Conservation (phyloP, 2,113 vertebrate genomes). For the Uropsilus gracilis region DNA sequence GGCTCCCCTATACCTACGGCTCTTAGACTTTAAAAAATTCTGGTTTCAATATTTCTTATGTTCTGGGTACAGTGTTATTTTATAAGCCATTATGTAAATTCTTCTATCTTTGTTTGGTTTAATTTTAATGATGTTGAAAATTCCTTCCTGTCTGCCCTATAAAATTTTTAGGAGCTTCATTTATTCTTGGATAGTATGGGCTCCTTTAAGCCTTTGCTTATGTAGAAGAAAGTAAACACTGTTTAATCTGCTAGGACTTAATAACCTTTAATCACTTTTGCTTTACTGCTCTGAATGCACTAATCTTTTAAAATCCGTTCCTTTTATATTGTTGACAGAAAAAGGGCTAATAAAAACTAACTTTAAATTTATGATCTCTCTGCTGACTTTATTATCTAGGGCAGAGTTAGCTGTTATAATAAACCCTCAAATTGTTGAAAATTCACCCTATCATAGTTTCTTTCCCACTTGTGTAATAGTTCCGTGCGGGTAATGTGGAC, state of each 20-base stretch:
- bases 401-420: background rate
- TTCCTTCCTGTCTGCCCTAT: background rate
- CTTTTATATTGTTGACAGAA: background rate
- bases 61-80: background rate
- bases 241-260: background rate
- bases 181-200: background rate
- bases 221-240: constrained; percentile 2
- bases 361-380: background rate
- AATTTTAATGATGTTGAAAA: background rate
- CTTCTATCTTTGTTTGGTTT: background rate
- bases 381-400: background rate
- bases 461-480: background rate
- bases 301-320: background rate
- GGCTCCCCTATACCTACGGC: background rate
- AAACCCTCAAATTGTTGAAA: background rate
- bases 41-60: background rate
- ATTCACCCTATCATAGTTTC: background rate
- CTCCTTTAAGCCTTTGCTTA: background rate
- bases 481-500: background rate
- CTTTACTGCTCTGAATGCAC: background rate
- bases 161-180: background rate
- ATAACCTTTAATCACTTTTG: background rate
- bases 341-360: background rate
- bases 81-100: background rate
- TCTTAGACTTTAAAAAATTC: background rate